Evolutionary conservation across 2,888 invertebrate genomes (phyloP), one percentile per base, ranked within the genome.

Genomic region (Campopleginae sp.): DNA sequence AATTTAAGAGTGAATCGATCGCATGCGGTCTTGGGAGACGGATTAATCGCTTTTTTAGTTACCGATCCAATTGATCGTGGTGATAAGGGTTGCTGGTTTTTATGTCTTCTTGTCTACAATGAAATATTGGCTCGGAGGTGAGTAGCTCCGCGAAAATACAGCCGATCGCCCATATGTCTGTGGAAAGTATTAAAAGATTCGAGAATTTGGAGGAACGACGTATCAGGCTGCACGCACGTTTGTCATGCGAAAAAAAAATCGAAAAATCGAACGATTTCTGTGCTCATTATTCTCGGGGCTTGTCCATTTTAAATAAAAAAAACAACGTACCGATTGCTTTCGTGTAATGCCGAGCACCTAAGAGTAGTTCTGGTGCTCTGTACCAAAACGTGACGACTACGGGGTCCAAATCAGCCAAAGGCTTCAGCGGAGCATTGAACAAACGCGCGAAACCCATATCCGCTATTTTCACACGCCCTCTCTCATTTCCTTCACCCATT

Each of bases 361-460:
- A 95, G 71, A 99, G 94, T 81, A 99, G 94, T 94, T 99, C 99
- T 0, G 99, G 99, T 1, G 99, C 99, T 92, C 99, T 95, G 94
- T 99, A 99, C 99, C 99, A 99, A 94, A 99, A 99, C 88, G 99
- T 99, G 2, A 99, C 99, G 63, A 99, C 99, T 2, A 99, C 99
- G 6, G 99, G 99, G 95, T 99, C 99, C 88, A 99, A 95, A 94
- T 99, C 99, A 12, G 99, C 99, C 54, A 99, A 94, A 0, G 99
- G 99, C 94, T 99, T 99, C 78, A 99, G 94, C 0, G 99, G 99
- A 2, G 99, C 98, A 95, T 99, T 99, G 93, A 99, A 99, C 72
- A 99, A 95, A 86, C 99, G 95, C 0, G 99, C 99, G 95, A 99
- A 99, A 0, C 99, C 99, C 99, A 99, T 99, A 93, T 99, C 99